Conservation (phyloP, 1,140 invertebrate species). For the Neodiprion virginianus region DNA sequence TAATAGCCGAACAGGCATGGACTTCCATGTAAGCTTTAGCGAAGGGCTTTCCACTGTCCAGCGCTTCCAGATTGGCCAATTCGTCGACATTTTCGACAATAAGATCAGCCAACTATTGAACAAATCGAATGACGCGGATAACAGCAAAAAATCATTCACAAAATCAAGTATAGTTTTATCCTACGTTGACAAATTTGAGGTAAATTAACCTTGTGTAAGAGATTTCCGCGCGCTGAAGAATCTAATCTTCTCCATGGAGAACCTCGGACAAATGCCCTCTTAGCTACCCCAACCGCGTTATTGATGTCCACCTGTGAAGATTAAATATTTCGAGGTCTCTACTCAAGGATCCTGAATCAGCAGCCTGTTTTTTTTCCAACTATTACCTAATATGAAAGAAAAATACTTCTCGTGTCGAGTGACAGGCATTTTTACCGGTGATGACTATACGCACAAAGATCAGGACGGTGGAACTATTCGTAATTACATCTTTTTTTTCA, state of each 20-base stretch:
- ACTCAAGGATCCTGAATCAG: conserved; percentile 60
- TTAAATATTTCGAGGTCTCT: too few relatives aligned
- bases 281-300: conserved; percentile 65
- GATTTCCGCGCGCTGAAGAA: conserved; percentile 68
- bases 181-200: too few relatives aligned
- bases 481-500: too few relatives aligned
- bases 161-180: too few relatives aligned
- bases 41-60: conserved; percentile 80
- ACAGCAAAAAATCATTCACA: too few relatives aligned
- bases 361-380: conserved; percentile 82
- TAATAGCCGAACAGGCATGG: conserved; percentile 59
- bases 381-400: background rate
- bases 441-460: too few relatives aligned
- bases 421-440: too few relatives aligned
- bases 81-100: conserved; percentile 66
- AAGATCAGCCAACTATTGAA: conserved; percentile 64
- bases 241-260: conserved; percentile 74
- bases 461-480: too few relatives aligned
- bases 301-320: conserved; percentile 59
- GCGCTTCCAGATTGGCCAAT: conserved; percentile 68
- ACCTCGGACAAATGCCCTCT: conserved; percentile 63
- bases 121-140: conserved; percentile 51
- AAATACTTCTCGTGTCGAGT: too few relatives aligned
- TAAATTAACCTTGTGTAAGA: conserved; percentile 58
- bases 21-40: conserved; percentile 66